Evolutionary conservation across 2,888 invertebrate species (phyloP).

Genomic region (Rhimphoctona megacephalus): DNA sequence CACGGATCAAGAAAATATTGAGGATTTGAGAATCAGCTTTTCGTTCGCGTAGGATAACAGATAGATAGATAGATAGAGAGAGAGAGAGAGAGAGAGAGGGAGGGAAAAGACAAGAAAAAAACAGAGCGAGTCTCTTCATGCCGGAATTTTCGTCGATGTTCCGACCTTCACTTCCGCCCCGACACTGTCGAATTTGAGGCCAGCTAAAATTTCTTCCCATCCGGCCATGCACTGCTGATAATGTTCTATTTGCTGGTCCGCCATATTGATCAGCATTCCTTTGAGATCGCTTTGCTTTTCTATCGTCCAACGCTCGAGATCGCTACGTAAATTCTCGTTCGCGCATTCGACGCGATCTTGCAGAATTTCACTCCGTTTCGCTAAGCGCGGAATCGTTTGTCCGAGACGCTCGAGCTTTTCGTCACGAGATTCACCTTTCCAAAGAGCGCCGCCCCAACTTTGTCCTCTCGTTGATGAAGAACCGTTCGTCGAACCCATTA

Average conservation of each 20-base stretch:
- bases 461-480: conserved; percentile 73
- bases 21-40: conserved; percentile 49
- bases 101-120: not conserved
- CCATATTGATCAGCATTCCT: conserved; percentile 87
- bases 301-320: conserved; percentile 89
- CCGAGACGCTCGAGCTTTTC: conserved; percentile 85
- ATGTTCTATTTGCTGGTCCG: conserved; percentile 88
- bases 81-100: not conserved
- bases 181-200: conserved; percentile 78
- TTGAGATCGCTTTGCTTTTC: conserved; percentile 89
- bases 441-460: conserved; percentile 85
- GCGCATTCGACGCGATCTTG: conserved; percentile 89
- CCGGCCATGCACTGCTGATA: conserved; percentile 87
- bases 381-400: conserved; percentile 85
- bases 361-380: conserved; percentile 86
- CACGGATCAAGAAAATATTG: conserved; percentile 50
- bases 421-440: conserved; percentile 87
- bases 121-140: conserved; percentile 56
- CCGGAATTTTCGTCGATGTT: conserved; percentile 65
- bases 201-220: conserved; percentile 86
- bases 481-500: conserved; percentile 75
- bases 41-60: not conserved
- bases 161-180: conserved; percentile 75
- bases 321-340: conserved; percentile 89
- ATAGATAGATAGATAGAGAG: not conserved